Evolutionary conservation across 1,140 invertebrate species (phyloP), one percentile per base, ranked within the genome.

Genomic region (Lepeophtheirus salmonis): DNA sequence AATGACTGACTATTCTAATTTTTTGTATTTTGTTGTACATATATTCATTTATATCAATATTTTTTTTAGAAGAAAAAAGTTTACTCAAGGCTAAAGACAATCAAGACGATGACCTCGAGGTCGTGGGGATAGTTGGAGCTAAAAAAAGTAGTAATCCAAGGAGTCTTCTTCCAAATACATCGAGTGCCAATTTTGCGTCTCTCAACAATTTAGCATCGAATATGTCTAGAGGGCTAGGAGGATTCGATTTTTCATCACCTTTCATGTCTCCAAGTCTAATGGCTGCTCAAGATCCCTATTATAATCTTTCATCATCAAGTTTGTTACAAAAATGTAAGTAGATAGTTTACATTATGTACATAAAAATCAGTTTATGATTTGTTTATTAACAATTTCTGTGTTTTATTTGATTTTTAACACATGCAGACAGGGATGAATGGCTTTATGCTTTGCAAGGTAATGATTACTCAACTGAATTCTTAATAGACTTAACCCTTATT

Each of bases 121-220:
- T 41, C n/a, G 30, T 41, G 30, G 30, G 30, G 54, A 49, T 20
- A 16, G 48, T 13, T 25, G 24, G 23, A 52, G 56, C 24, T 26
- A 53, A 13, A 52, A 62, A 26, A n/a, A n/a, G n/a, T n/a, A n/a
- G n/a, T n/a, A n/a, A n/a, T n/a, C n/a, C n/a, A n/a, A 6, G 30
- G 30, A 41, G 30, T 41, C 30, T 41, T 25, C 62, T 13, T 64
- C 62, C 56, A 57, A 18, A 22, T 57, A 57, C 2, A 2, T 62
- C 12, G 23, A 57, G 26, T 56, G 62, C 60, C 50, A 59, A 16
- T 59, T 16, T 17, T 85, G 72, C 70, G 67, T 68, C 63, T 50
- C 54, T 50, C 24, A 41, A 22, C 10, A 4, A 59, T 53, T 55
- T 53, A 20, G 12, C n/a, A 3, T 53, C 48, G n/a, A n/a, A 16